Conservation (phyloP, 2,113 vertebrate species). For the Carettochelys insculpta region DNA sequence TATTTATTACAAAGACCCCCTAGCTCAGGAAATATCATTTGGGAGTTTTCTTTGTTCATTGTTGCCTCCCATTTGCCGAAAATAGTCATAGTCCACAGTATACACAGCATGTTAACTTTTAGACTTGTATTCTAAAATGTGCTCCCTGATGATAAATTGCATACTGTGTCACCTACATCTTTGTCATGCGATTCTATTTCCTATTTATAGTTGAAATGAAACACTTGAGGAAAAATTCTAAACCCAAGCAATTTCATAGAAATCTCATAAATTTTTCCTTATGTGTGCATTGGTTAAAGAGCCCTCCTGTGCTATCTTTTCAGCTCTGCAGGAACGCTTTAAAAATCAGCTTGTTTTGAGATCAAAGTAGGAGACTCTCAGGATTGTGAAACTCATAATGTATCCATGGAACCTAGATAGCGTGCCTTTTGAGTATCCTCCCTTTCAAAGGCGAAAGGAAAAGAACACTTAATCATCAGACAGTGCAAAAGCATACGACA, state of each 20-base stretch:
- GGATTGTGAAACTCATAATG: constrained; percentile 40
- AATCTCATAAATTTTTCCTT: constrained; percentile 63
- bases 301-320: constrained; percentile 39
- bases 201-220: constrained; percentile 76
- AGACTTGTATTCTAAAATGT: constrained; percentile 58
- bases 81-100: constrained; percentile 33
- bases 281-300: constrained; percentile 65
- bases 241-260: constrained; percentile 73
- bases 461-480: constrained; percentile 28
- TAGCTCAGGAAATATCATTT: constrained; percentile 28
- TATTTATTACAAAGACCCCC: constrained; percentile 39
- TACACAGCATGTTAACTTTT: constrained; percentile 63
- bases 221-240: constrained; percentile 64
- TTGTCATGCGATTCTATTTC: constrained; percentile 62
- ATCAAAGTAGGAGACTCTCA: constrained; percentile 68
- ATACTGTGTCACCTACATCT: constrained; percentile 61
- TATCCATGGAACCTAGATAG: constrained; percentile 29
- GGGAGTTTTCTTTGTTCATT: constrained; percentile 46
- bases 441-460: constrained; percentile 30
- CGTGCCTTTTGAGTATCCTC: constrained; percentile 45
- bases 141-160: constrained; percentile 69
- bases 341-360: constrained; percentile 62
- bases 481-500: constrained; percentile 42
- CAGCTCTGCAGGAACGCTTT: constrained; percentile 57
- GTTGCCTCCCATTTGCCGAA: constrained; percentile 58